Base-by-base conservation (phyloP, 1,140 invertebrate genomes). In the Lordiphosa clarofinis region DNA sequence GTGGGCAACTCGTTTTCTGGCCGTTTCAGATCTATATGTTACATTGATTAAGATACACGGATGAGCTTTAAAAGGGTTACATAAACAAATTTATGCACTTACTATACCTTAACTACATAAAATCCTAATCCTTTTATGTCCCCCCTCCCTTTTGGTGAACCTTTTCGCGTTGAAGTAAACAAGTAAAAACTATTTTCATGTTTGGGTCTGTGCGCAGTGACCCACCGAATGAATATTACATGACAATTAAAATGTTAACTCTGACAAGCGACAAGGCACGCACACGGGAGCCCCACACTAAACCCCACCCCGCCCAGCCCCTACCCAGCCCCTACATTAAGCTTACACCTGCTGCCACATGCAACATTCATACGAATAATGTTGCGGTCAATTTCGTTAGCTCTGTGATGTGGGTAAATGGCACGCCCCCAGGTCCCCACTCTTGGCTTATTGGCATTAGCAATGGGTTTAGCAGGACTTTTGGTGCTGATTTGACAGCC, bases 191-290 rank as follows among this genome's bases (percentile, higher is more conserved):
- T 75, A 72, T 82, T 76, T 68, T 44, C 67, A 68, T 81, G 72
- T 76, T 68, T 52, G 44, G 58, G 12, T 33, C 52, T 13, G 6
- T 12, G 19, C 38, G 15, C 49, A 39, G 15, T 49, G 35, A 39
- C 15, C 57, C 72, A 53, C 63, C 46, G 47, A 47, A 56, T 81
- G 76, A 81, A 81, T 81, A 81, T 81, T 81, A 82, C 68, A 81
- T 75, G 76, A 74, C 76, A 81, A 76, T 81, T 82, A 81, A 81
- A 81, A 76, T 81, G 76, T 81, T 82, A 81, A 75, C 76, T 75
- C 72, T 59, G 72, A 72, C 72, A 75, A 76, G 76, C 76, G 67
- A 43, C 75, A 62, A 52, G 52, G 62, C 56, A 70, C 67, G 53
- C 62, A 66, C 48, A 66, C 35, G 28, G 53, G 36, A 35, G 28